Evolutionary conservation across 1,140 invertebrate species (phyloP), one percentile per base, ranked within the genome.

Genomic region (Venturia canescens): DNA sequence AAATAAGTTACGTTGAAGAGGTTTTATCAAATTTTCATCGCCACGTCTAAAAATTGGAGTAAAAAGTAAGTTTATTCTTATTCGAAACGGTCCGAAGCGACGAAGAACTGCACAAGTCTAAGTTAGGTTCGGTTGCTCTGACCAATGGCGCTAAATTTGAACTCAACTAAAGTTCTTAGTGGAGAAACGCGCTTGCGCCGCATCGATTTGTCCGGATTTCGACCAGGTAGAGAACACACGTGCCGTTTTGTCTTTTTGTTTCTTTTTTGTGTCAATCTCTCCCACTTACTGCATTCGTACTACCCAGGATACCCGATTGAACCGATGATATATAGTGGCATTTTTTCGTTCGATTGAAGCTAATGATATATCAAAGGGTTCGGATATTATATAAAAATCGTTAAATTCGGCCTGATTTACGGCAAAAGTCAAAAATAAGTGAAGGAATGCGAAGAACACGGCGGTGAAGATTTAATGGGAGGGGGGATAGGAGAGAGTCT

Each of bases 401-500:
- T 44, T 5, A 11, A 44, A 11, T 6, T 44, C 38, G 38, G 38
- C 13, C 7, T 1, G 38, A 44, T 69, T 34, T 69, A 60, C 74
- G 63, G 44, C 38, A 53, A 29, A 66, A 44, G 38, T 11, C 38
- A 9, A 44, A 44, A 44, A 44, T 44, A 44, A 44, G 5, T 44
- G 7, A 21, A 66, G 66, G 4, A 34, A 57, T n/a, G 18, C 60
- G 26, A 27, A 16, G 38, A 31, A 60, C 34, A 74, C 23, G 67
- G 53, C 74, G 66, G 23, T 23, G 72, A 44, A 44, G 13, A 44
- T 1, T 44, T n/a, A n/a, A n/a, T n/a, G n/a, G n/a, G 53, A 23
- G 71, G 60, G 69, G 81, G 66, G 66, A 31, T 69, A 69, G 66
- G 21, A 69, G 16, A 31, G 66, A 63, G 29, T 69, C 60, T 31